These are phyloP conservation scores for Epinotia nisella DNA, from an alignment of 2,888 invertebrate species.

Conservation along the genomic window DNA sequence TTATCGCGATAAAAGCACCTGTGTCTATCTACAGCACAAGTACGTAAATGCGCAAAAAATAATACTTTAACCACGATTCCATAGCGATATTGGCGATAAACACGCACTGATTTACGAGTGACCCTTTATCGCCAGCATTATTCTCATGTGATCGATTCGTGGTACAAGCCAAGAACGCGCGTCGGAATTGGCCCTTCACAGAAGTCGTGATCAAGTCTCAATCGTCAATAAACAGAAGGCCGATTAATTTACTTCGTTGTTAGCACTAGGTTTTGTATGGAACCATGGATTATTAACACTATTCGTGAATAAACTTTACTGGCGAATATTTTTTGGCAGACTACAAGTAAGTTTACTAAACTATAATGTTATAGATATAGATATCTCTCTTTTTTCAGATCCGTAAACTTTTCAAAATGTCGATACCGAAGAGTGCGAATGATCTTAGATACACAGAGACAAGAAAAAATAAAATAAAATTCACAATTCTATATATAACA, in stretches of 20 bases:
- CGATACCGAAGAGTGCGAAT: too few relatives aligned
- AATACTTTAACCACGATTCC: neutral
- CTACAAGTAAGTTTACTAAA: too few relatives aligned
- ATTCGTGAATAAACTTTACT: neutral
- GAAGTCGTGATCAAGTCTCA: constrained; percentile 16
- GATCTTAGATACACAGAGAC: too few relatives aligned
- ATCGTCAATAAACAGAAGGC: constrained; percentile 15
- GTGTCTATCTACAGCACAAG: neutral
- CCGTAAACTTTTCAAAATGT: too few relatives aligned
- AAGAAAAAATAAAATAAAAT: constrained; percentile 12
- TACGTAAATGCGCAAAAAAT: neutral
- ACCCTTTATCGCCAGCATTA: constrained; percentile 10
- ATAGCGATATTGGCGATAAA: neutral
- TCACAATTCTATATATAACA: neutral
- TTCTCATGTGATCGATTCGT: constrained; percentile 17
- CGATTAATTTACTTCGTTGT: neutral
- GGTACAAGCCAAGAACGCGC: constrained; percentile 16
- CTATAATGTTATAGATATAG: too few relatives aligned
- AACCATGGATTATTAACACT: neutral
- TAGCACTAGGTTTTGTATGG: constrained; percentile 18
- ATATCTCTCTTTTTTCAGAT: too few relatives aligned
- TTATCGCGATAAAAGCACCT: too few relatives aligned
- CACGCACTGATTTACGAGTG: constrained; percentile 12
- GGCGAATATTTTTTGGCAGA: too few relatives aligned
- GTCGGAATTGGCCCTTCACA: constrained; percentile 17